Percentiles rank a stretch among this genome's conserved stretches.
These are phyloP conservation scores for Chamaea fasciata DNA, from an alignment of 2,113 vertebrate genomes.

Conservation along the genomic window DNA sequence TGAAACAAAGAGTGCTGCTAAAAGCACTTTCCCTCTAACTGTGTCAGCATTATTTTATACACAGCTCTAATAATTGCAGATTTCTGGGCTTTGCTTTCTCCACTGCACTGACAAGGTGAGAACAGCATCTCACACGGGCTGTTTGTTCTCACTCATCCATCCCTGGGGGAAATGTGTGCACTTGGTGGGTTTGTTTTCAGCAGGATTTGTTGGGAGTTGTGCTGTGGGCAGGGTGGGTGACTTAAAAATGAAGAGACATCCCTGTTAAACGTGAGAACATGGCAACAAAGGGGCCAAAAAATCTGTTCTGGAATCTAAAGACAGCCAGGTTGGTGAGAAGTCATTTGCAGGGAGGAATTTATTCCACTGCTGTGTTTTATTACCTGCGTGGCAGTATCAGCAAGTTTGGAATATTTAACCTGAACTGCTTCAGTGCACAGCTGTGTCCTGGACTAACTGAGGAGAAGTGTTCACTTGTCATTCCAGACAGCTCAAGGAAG, in stretches of 20 bases:
- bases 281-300: not conserved
- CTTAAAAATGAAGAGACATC: not conserved
- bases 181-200: not conserved
- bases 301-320: not conserved
- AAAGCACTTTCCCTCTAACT: not conserved
- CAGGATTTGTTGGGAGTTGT: not conserved
- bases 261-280: not conserved
- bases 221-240: not conserved
- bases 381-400: not conserved
- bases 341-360: not conserved
- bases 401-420: not conserved
- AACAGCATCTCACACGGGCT: not conserved
- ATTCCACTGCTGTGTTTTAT: not conserved
- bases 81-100: not conserved
- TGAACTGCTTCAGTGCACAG: not conserved
- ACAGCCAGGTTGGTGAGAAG: not conserved
- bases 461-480: not conserved
- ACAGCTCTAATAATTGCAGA: not conserved
- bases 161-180: not conserved
- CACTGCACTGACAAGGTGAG: not conserved
- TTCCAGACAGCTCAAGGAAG: not conserved
- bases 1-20: not conserved
- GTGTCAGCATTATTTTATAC: not conserved
- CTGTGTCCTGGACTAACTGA: not conserved
- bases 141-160: not conserved